Conservation (phyloP, 2,888 invertebrate species). For the Parochlus steinenii region DNA sequence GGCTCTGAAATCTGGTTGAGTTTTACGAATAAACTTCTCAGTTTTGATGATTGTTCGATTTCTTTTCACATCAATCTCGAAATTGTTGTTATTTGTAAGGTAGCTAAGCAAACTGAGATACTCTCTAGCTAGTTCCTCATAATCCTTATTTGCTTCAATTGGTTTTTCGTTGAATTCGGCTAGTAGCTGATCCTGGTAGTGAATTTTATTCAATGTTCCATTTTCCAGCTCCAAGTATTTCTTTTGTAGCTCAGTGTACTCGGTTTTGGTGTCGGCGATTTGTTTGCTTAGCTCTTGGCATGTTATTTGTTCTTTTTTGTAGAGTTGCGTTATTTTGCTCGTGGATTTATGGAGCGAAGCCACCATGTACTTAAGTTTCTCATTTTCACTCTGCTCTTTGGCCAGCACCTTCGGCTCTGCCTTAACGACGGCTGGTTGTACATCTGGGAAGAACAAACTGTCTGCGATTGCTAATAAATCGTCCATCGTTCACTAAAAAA, state of each 20-base stretch:
- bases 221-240: not conserved
- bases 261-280: not conserved
- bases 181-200: not conserved
- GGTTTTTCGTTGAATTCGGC: conserved; percentile 1
- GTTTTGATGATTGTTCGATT: conserved; percentile 2
- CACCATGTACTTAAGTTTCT: no score
- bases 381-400: no score
- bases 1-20: no score
- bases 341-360: no score
- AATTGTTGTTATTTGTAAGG: conserved; percentile 2
- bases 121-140: conserved; percentile 5
- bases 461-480: no score
- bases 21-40: conserved; percentile 1
- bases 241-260: not conserved
- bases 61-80: not conserved
- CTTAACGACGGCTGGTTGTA: no score
- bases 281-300: not conserved
- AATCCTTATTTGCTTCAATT: not conserved
- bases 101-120: conserved; percentile 3
- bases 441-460: no score
- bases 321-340: not conserved
- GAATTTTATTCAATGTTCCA: not conserved
- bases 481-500: no score
- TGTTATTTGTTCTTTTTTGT: not conserved
- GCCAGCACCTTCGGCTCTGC: no score